Percentiles rank a stretch among this genome's conserved stretches.
Evolutionary conservation across 2,888 invertebrate species (phyloP).

Genomic region (Diachrysia chrysitis): DNA sequence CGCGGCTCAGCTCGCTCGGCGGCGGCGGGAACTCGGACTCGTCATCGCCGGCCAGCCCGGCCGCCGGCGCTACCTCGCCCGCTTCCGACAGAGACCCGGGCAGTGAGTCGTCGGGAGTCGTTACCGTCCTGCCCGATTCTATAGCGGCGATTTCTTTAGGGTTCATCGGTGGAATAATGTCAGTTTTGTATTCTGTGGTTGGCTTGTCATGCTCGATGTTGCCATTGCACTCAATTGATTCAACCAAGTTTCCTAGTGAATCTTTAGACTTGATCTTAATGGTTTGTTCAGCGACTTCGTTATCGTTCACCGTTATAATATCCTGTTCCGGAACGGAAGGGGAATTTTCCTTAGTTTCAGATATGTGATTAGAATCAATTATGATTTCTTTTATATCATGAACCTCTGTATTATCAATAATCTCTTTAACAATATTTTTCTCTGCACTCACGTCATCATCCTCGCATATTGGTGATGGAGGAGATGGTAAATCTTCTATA

Average conservation of each 20-base stretch:
- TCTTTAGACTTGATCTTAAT: slow-evolving; percentile 68
- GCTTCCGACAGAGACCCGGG: slow-evolving; percentile 53
- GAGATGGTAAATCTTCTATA: slow-evolving; percentile 68
- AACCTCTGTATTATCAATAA: slow-evolving; percentile 47
- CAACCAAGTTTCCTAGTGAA: slow-evolving; percentile 57
- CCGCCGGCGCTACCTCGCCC: slow-evolving; percentile 5
- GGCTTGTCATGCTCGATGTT: slow-evolving; percentile 54
- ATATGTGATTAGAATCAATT: slow-evolving; percentile 56
- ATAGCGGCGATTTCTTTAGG: slow-evolving; percentile 34
- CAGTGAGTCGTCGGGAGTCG: slow-evolving; percentile 40
- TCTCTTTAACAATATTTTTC: slow-evolving; percentile 47
- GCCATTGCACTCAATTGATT: slow-evolving; percentile 71
- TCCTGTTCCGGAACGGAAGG: slow-evolving; percentile 50
- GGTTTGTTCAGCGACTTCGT: slow-evolving; percentile 62
- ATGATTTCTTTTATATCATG: slow-evolving; percentile 45
- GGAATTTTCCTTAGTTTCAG: slow-evolving; percentile 44
- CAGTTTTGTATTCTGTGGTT: slow-evolving; percentile 32
- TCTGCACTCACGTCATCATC: slow-evolving; percentile 46
- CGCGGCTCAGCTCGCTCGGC: slow-evolving; percentile 13
- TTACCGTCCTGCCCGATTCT: slow-evolving; percentile 33
- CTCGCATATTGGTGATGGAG: slow-evolving; percentile 68
- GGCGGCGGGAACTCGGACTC: slow-evolving; percentile 56
- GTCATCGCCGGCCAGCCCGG: no score
- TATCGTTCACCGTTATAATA: slow-evolving; percentile 55
- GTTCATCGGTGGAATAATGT: slow-evolving; percentile 23